Conservation (phyloP, 2,797 vertebrate genomes). For the Pipistrellus pipistrellus region DNA sequence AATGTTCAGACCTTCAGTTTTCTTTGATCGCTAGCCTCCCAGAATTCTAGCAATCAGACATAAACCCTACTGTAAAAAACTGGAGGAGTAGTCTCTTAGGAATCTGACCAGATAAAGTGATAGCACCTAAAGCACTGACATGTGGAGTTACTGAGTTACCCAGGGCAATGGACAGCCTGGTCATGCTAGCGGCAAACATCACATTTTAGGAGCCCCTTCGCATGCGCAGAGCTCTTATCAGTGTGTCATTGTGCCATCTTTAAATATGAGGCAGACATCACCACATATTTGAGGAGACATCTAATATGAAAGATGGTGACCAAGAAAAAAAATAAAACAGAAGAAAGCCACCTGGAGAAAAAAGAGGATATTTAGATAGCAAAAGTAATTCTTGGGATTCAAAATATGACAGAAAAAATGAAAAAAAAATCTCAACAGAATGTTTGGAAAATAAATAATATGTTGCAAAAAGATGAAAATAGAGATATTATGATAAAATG, state of each 20-base stretch:
- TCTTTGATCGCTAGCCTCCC: background rate
- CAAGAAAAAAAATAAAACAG: background rate
- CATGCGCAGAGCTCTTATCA: background rate
- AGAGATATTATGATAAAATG: background rate
- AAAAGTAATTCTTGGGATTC: background rate
- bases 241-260: background rate
- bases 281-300: background rate
- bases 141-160: background rate
- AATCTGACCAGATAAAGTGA: background rate
- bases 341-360: background rate
- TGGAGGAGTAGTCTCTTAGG: background rate
- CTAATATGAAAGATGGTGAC: background rate
- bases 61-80: background rate
- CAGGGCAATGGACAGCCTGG: background rate
- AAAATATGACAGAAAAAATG: background rate
- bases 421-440: background rate
- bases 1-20: background rate
- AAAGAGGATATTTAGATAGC: background rate
- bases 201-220: background rate
- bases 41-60: background rate
- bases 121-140: background rate
- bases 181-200: background rate
- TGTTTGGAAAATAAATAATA: conserved; percentile 25
- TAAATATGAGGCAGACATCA: background rate
- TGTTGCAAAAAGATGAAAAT: background rate